Evolutionary conservation across 1,140 invertebrate species (phyloP).

Genomic region (Drosophila elegans): DNA sequence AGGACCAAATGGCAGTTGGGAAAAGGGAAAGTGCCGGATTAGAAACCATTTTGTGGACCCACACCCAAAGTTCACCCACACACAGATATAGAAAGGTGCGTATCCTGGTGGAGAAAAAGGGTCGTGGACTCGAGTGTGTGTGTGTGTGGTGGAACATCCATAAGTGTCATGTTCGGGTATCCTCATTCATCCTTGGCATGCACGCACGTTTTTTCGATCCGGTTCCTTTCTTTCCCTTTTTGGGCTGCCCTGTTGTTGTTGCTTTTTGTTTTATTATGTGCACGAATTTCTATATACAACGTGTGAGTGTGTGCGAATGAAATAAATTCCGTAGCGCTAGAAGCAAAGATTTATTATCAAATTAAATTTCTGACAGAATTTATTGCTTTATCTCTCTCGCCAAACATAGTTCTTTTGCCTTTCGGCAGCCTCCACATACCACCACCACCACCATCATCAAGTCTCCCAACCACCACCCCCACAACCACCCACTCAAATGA

Average conservation of each 20-base stretch:
- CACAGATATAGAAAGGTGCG: constrained; percentile 51
- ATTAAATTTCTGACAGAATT: constrained; percentile 85
- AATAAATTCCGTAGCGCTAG: constrained; percentile 85
- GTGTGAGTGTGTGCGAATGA: constrained; percentile 69
- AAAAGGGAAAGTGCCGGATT: constrained; percentile 70
- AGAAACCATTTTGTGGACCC: constrained; percentile 62
- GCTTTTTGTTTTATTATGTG: constrained; percentile 84
- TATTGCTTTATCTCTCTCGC: constrained; percentile 85
- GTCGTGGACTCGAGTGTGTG: constrained; percentile 48
- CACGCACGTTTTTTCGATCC: constrained; percentile 83
- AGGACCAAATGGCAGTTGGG: constrained; percentile 52
- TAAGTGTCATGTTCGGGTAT: constrained; percentile 84
- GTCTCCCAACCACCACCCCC: constrained; percentile 31
- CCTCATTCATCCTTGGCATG: constrained; percentile 82
- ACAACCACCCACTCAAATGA: constrained; percentile 47
- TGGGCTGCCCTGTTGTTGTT: constrained; percentile 40
- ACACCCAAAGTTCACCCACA: constrained; percentile 18
- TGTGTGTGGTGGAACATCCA: constrained; percentile 70
- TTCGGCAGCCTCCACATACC: constrained; percentile 65
- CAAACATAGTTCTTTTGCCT: constrained; percentile 84
- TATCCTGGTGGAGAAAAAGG: constrained; percentile 47
- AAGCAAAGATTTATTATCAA: constrained; percentile 85
- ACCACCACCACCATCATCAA: constrained; percentile 35
- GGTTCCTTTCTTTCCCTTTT: constrained; percentile 50
- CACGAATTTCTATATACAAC: constrained; percentile 77